phyloP scores from a whole-genome alignment of 2,797 vertebrate genomes.

The Caiman crocodilus region DNA sequence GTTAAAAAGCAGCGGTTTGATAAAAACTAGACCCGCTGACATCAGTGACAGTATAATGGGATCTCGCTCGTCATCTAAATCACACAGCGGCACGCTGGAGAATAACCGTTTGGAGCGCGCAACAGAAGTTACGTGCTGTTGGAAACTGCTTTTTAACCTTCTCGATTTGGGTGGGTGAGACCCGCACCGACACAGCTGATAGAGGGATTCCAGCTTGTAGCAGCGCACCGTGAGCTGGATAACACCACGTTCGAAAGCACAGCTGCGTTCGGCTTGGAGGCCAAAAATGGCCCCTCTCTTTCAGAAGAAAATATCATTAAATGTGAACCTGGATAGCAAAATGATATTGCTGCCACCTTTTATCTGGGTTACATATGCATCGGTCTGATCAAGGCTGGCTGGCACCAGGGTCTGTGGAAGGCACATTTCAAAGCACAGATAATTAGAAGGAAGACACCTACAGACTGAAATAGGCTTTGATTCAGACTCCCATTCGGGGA shows the following conservation, averaged over 20 bases:
- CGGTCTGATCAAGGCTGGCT: background rate
- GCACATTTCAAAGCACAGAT: background rate
- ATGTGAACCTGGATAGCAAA: background rate
- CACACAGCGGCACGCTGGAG: constrained; percentile 36
- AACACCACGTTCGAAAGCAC: background rate
- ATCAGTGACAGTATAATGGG: constrained; percentile 38
- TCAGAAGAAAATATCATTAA: background rate
- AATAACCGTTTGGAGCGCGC: background rate
- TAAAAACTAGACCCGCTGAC: constrained; percentile 55
- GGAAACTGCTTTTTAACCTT: background rate
- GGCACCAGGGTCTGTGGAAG: background rate
- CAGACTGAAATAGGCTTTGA: background rate
- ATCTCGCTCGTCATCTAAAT: constrained; percentile 32
- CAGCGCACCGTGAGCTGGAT: background rate
- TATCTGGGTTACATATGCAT: background rate
- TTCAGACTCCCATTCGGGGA: too few species aligned
- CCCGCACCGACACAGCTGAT: background rate
- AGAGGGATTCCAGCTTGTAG: background rate
- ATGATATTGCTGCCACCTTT: background rate
- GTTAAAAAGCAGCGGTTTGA: constrained; percentile 21
- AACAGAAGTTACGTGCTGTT: constrained; percentile 10
- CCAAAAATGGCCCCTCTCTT: background rate
- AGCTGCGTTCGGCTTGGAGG: background rate
- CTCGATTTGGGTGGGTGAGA: constrained; percentile 1
- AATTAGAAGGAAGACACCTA: background rate